phyloP scores from a whole-genome alignment of 53 echinoderm and acorn worm species.

The Crossaster papposus region DNA sequence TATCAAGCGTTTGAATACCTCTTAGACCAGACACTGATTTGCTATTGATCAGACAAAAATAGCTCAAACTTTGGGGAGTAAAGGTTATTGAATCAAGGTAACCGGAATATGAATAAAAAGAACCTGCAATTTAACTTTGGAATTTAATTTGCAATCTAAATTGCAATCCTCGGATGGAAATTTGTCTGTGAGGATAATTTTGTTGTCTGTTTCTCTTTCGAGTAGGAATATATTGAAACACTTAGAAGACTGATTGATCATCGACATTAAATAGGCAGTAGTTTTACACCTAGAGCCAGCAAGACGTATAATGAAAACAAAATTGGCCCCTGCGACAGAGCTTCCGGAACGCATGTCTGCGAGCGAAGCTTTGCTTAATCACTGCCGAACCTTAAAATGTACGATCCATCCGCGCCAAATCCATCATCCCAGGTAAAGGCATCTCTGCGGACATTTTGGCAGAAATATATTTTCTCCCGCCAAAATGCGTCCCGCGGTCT shows the following conservation, averaged over 20 bases:
- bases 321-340: background rate
- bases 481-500: slow-evolving; percentile 17
- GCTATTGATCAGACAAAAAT: no score
- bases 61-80: background rate
- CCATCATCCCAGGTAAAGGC: slow-evolving; percentile 14
- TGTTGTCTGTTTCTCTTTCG: background rate
- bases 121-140: background rate
- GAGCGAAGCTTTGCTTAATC: slow-evolving; percentile 30
- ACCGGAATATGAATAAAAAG: background rate
- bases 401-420: slow-evolving; percentile 14
- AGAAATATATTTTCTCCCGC: background rate
- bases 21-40: no score
- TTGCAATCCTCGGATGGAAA: background rate
- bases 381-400: background rate
- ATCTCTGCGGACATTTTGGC: slow-evolving; percentile 14
- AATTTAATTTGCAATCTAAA: background rate
- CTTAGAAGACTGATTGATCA: background rate
- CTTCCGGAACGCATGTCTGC: background rate
- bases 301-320: background rate
- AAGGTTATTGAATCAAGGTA: background rate
- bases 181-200: background rate
- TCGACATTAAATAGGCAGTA: background rate
- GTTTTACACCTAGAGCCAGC: background rate
- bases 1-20: no score
- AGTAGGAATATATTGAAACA: background rate